These are phyloP conservation scores for Petrocephalus sullivani DNA, from an alignment of 2,797 vertebrate species.

Conservation along the genomic window DNA sequence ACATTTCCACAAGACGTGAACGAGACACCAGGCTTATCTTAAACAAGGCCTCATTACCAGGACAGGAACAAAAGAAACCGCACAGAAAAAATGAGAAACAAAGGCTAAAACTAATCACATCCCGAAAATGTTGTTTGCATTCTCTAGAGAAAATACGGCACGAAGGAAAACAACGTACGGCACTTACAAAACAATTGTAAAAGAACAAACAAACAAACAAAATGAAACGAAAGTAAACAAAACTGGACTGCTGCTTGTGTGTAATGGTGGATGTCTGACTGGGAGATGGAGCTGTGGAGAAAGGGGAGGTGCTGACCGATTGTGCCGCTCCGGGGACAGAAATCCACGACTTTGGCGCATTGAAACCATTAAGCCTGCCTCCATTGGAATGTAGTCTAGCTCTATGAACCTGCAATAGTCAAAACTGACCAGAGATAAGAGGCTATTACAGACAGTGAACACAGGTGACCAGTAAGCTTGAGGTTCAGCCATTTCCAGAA, in stretches of 20 bases:
- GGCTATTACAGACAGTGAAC: slow-evolving; percentile 20
- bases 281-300: slow-evolving; percentile 29
- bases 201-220: slow-evolving; percentile 14
- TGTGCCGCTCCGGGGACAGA: slow-evolving; percentile 56
- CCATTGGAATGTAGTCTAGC: slow-evolving; percentile 75
- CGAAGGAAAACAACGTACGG: slow-evolving; percentile 38
- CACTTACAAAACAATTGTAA: slow-evolving; percentile 27
- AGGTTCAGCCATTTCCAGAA: background rate
- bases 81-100: slow-evolving; percentile 8
- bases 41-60: background rate
- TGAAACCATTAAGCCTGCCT: slow-evolving; percentile 71
- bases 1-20: background rate
- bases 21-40: background rate
- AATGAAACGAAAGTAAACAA: slow-evolving; percentile 23
- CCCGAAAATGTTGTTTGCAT: slow-evolving; percentile 6
- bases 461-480: background rate
- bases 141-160: background rate
- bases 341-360: slow-evolving; percentile 73
- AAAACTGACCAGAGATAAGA: slow-evolving; percentile 59
- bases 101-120: slow-evolving; percentile 10
- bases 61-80: slow-evolving; percentile 13
- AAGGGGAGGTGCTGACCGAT: slow-evolving; percentile 54
- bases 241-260: background rate
- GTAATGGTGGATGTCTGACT: slow-evolving; percentile 13
- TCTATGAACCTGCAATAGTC: slow-evolving; percentile 79